phyloP scores from a whole-genome alignment of 2,113 vertebrate genomes.

The Parotia lawesii region DNA sequence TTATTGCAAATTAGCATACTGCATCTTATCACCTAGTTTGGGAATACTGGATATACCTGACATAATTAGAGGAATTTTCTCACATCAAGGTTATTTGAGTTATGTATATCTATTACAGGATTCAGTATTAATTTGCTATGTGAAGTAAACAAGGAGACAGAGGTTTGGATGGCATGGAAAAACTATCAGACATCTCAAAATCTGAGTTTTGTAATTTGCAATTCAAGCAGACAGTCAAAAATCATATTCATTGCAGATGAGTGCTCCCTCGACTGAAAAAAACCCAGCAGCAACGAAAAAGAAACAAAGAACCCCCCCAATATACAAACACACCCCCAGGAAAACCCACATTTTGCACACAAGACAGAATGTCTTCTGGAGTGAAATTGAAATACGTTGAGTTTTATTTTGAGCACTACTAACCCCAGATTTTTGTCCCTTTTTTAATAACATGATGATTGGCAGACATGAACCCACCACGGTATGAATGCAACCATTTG shows the following conservation, averaged over 20 bases:
- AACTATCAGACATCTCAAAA: neutral
- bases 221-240: neutral
- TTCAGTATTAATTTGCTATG: neutral
- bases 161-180: neutral
- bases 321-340: fast-evolving
- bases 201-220: neutral
- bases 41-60: neutral
- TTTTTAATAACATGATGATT: neutral
- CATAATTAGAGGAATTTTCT: neutral
- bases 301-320: fast-evolving
- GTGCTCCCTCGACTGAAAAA: neutral
- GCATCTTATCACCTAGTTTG: neutral
- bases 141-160: neutral
- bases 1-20: neutral
- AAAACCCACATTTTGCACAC: neutral
- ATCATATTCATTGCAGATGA: neutral
- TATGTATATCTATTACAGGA: neutral
- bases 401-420: neutral
- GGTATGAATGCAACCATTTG: neutral
- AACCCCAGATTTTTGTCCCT: neutral
- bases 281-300: neutral
- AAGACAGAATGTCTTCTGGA: neutral
- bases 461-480: neutral
- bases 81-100: neutral
- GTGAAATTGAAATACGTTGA: neutral